Base-by-base conservation (phyloP, 2,888 invertebrate species). In the Cephus pygmeus region DNA sequence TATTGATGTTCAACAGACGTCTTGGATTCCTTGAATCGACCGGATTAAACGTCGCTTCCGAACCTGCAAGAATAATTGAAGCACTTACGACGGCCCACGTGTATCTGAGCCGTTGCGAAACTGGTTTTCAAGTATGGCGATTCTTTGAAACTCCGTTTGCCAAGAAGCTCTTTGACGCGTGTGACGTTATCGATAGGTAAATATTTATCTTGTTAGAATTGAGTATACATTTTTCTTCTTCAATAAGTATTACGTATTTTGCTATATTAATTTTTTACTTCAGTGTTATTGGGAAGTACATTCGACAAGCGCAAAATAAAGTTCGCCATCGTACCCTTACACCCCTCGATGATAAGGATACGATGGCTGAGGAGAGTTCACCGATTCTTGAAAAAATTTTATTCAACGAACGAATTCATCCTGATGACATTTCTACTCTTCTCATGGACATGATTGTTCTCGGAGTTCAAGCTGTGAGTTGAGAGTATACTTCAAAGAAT, bases 371-470 rank as follows among this genome's bases (percentile, higher is more conserved):
- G 23, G 83, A 86, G 23, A 85, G 88, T 69, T 86, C 90, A 33
- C 91, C 92, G 0, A 87, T 95, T 81, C 90, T 95, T 40, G 93
- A 93, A 81, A 92, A 92, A 69, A 92, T 95, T 85, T 87, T 95
- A n/a, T 82, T 93, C 33, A 92, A 92, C 71, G 93, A 94, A 73
- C 92, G 92, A 77, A 92, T 95, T 89, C 91, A 91, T 75, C 90
- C 93, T 1, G 94, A 95, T 84, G 95, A 95, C 83, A 92, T 94
- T 74, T 92, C 94, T 56, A 95, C 95, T 0, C 89, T 95, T 1
- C 85, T 95, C 73, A 93, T 95, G 92, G 95, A 95, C 86, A 94
- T 95, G 93, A 92, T 95, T 73, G 89, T 95, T 11, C 93, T 95
- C 84, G 95, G 95, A 78, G 94, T 95, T 0, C 95, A 95, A 85